These are phyloP conservation scores for Ornithorhynchus anatinus DNA, from an alignment of 2,113 vertebrate species.

Conservation along the genomic window DNA sequence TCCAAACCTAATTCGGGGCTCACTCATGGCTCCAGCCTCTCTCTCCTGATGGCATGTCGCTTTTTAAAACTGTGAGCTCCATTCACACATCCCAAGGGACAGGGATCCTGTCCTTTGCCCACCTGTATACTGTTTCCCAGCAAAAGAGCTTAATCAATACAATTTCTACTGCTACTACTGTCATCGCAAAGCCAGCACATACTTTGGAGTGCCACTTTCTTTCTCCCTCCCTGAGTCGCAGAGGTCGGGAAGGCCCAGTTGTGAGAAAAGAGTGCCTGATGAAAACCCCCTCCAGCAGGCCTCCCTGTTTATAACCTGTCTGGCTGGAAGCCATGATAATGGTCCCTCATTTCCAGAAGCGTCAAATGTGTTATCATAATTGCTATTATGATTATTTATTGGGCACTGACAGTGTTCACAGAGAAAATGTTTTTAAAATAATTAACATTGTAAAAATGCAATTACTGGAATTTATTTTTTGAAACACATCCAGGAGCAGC, in stretches of 20 bases:
- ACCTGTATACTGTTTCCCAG: no score
- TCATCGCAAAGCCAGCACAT: no score
- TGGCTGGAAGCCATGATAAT: neutral
- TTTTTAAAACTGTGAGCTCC: no score
- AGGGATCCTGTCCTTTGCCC: no score
- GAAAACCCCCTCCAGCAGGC: neutral
- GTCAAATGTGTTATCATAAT: constrained; percentile 38
- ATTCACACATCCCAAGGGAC: no score
- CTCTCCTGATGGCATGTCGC: no score
- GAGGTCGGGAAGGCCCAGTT: neutral
- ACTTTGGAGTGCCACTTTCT: no score
- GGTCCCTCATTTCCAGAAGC: constrained; percentile 4
- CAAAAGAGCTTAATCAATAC: no score
- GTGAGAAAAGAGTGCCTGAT: neutral
- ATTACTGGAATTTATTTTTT: constrained; percentile 49
- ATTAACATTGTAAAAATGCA: constrained; percentile 37
- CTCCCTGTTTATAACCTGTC: neutral
- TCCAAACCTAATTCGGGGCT: no score
- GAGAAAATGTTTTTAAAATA: constrained; percentile 39
- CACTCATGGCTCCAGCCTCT: no score
- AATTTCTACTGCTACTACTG: no score
- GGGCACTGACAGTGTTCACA: constrained; percentile 15
- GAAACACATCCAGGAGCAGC: constrained; percentile 31
- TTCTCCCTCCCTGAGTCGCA: neutral
- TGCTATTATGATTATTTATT: constrained; percentile 37